Conservation (phyloP, 2,888 invertebrate genomes). For the Sisyra terminalis region DNA sequence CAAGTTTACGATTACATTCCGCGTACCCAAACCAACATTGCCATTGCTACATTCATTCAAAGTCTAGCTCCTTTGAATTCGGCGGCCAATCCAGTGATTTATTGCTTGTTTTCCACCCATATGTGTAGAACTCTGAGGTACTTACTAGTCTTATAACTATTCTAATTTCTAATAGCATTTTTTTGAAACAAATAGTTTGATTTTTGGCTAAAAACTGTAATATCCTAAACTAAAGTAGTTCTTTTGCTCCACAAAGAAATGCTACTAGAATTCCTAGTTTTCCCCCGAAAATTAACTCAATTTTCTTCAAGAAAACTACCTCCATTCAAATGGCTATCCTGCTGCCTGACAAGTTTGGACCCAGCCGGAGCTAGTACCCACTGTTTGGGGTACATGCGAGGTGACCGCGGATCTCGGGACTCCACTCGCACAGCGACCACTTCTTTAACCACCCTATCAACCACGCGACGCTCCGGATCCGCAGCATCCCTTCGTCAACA, state of each 20-base stretch:
- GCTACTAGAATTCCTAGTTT: neutral
- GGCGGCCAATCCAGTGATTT: conserved; percentile 89
- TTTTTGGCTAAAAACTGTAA: too few species aligned
- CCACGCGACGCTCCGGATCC: neutral
- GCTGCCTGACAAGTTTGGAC: conserved; percentile 21
- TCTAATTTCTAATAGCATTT: neutral
- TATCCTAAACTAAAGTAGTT: too few species aligned
- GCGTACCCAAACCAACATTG: conserved; percentile 62
- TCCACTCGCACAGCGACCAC: conserved; percentile 1
- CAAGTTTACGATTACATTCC: conserved; percentile 81
- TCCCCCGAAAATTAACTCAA: too few species aligned
- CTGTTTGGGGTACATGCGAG: neutral
- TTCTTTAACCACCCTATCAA: neutral
- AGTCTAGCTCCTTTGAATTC: conserved; percentile 87
- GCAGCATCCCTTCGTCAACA: conserved; percentile 1
- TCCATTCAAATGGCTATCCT: conserved; percentile 54
- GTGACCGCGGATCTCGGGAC: conserved; percentile 1
- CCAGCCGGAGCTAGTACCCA: neutral
- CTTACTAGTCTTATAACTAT: conserved; percentile 13
- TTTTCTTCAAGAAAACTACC: conserved; percentile 51
- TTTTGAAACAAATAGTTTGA: too few species aligned
- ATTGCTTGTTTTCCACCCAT: conserved; percentile 85
- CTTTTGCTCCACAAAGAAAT: neutral
- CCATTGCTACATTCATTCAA: conserved; percentile 81
- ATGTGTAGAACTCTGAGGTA: conserved; percentile 78